Evolutionary conservation across 2,888 invertebrate genomes (phyloP), one percentile per base, ranked within the genome.

Genomic region (Clanis bilineata): DNA sequence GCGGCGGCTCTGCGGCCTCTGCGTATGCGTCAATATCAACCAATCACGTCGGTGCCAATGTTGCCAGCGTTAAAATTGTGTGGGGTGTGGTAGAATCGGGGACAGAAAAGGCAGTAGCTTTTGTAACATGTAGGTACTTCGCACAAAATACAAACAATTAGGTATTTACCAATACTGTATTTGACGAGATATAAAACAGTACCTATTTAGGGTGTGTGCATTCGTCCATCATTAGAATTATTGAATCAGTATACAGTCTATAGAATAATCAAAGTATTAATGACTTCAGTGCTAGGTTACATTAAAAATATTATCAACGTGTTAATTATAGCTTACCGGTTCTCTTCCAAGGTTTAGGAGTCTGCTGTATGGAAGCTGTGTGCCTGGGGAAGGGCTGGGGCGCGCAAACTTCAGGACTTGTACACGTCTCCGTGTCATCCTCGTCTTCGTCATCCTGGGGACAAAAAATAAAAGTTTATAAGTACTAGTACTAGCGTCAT

Each of bases 271-370:
- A 36, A 12, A 36, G 0, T 10, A 10, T 28, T 51, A 22, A 21
- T 44, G 12, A 22, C 18, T 10, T 32, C 28, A 18, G 51, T 51
- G 51, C 51, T 32, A 51, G 51, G 32, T 4, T 32, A 28, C 15
- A 32, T n/a, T 18, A 32, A 9, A 28, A 28, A 28, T 15, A 0
- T 32, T 15, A 18, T 18, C 10, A 1, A 18, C 15, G 18, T 18
- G 18, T 18, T 15, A 23, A 36, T 3, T 21, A n/a, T 23, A 43
- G 3, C 78, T 82, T 81, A 93, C 93, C 92, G 64, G 93, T 93
- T 74, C 93, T 82, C 69, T 92, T 92, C 92, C 93, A 93, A 60
- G 93, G 93, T 75, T 92, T 92, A 1, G 92, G 92, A 0, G 88
- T 76, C 47, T 76, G 74, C 61, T 85, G 86, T 56, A 80, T 63